Evolutionary conservation across 2,113 vertebrate species (phyloP), one percentile per base, ranked within the genome.

Genomic region (Pygathrix nemaeus): DNA sequence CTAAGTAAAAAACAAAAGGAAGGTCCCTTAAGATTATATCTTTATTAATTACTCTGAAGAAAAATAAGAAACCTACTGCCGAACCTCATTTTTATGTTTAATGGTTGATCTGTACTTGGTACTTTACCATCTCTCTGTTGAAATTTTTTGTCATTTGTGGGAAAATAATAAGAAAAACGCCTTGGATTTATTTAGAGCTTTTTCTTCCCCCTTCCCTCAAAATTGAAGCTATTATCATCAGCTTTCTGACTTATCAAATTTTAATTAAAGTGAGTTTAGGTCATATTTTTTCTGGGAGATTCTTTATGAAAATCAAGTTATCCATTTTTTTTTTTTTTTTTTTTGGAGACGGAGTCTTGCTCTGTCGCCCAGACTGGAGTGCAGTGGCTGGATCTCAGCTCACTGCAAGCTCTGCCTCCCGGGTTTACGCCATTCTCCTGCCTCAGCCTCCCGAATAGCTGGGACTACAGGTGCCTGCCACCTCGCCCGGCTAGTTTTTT

Each of bases 111-210:
- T 90, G 2, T 86, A 45, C 59, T 59, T 83, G 5, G 2, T 40
- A 72, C 17, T 90, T 4, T 16, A 45, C 6, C 72, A 25, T 40
- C 20, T 94, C 87, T 93, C 30, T 91, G 8, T 93, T 87, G 30
- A 50, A 86, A 75, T 38, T 81, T 12, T 50, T 94, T 16, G 38
- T 55, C 11, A n/a, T 93, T 88, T 93, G 35, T 9, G 25, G 3
- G 20, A 78, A 96, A 96, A 75, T 90, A 86, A 79, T 76, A 91
- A 88, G n/a, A 88, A 87, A 91, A 85, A 81, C 55, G 7, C 32
- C 6, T 91, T 92, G 6, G 3, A 88, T 92, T 97, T 85, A 76
- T 88, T 76, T 90, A 85, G 95, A 88, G 92, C 2, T 38, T 75
- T n/a, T 91, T 25, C 59, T 76, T 82, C 25, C 18, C 8, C 11